Evolutionary conservation across 2,113 vertebrate genomes (phyloP).

Genomic region (Poicephalus meyeri): DNA sequence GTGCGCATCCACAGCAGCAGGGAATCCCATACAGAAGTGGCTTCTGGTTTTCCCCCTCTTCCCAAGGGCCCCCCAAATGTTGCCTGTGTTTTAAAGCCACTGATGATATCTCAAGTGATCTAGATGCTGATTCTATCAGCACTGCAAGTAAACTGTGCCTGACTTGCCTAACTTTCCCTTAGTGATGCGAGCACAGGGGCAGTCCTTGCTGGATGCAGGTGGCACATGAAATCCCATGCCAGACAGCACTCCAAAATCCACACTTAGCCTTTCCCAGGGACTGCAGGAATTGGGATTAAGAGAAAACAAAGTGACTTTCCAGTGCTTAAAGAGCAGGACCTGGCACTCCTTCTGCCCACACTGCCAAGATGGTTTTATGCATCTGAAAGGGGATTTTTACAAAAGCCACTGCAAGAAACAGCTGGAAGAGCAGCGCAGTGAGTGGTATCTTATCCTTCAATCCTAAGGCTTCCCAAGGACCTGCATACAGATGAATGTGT

Average conservation of each 20-base stretch:
- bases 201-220: neutral
- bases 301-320: neutral
- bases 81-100: neutral
- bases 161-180: neutral
- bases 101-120: neutral
- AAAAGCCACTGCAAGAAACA: neutral
- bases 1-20: fast-evolving
- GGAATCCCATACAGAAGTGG: neutral
- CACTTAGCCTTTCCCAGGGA: neutral
- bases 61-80: neutral
- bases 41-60: neutral
- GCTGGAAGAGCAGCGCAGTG: neutral
- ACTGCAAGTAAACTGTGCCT: neutral
- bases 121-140: neutral
- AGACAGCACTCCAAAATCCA: neutral
- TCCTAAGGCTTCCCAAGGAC: neutral
- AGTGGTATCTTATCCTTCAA: neutral
- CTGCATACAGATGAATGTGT: neutral
- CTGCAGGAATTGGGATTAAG: neutral
- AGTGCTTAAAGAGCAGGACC: neutral
- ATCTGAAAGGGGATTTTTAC: neutral
- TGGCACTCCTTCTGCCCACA: neutral
- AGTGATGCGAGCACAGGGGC: neutral
- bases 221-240: neutral
- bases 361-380: neutral